A percentile compares a stretch with the other conserved stretches of the same genome.
Conservation (phyloP, 2,797 vertebrate genomes). For the Eospalax fontanierii region DNA sequence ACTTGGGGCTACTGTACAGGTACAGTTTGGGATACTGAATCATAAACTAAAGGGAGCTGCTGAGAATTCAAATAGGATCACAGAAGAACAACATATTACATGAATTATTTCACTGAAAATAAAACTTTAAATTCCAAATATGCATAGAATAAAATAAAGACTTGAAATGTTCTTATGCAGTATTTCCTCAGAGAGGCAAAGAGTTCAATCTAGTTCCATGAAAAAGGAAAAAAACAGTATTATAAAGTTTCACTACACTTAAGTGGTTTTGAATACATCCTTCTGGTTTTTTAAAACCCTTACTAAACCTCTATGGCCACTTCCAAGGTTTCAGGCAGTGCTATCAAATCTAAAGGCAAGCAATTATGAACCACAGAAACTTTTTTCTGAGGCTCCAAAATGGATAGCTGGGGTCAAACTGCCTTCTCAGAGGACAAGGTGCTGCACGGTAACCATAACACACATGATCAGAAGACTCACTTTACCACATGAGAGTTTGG, state of each 20-base stretch:
- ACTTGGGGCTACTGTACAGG: not conserved
- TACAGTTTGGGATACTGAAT: not conserved
- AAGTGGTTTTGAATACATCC: slow-evolving; percentile 66
- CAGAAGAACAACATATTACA: not conserved
- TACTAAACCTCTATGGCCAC: not conserved
- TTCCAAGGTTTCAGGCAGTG: slow-evolving; percentile 42
- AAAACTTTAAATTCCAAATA: slow-evolving; percentile 46
- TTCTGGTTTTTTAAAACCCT: slow-evolving; percentile 58
- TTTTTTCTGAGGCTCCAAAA: slow-evolving; percentile 51
- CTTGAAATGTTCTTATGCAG: slow-evolving; percentile 43
- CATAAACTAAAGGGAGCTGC: slow-evolving; percentile 7
- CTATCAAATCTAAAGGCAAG: slow-evolving; percentile 42
- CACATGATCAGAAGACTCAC: not conserved
- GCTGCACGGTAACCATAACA: slow-evolving; percentile 3
- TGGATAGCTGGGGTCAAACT: not conserved
- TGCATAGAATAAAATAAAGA: not conserved
- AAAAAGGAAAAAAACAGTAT: not conserved
- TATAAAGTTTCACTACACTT: slow-evolving; percentile 64
- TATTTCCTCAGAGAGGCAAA: slow-evolving; percentile 58
- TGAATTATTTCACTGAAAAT: slow-evolving; percentile 42
- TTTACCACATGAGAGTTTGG: slow-evolving; percentile 64
- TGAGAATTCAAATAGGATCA: slow-evolving; percentile 34
- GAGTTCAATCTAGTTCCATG: slow-evolving; percentile 56
- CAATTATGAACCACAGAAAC: slow-evolving; percentile 22
- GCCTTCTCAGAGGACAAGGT: not conserved